Percentiles rank a stretch among this genome's conserved stretches.
Evolutionary conservation across 30 jellyfish, hydroid and myxozoan species (phyloP).

Genomic region (Cassiopea xamachana): DNA sequence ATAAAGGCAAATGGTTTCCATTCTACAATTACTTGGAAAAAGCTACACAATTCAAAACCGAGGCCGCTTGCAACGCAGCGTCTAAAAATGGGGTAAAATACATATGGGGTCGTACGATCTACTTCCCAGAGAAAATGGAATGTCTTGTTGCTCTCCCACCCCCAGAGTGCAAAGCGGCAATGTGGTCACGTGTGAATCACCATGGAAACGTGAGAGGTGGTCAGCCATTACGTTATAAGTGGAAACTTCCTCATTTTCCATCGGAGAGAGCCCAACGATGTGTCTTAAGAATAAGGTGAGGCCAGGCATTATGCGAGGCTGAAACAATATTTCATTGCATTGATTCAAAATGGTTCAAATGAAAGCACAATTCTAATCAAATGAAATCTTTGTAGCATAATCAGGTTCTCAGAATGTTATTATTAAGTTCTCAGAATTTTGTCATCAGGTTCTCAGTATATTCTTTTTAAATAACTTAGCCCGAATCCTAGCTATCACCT

Average conservation of each 20-base stretch:
- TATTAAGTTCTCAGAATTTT: no score
- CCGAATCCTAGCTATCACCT: no score
- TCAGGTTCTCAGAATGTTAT: no score
- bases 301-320: background rate
- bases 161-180: conserved; percentile 86
- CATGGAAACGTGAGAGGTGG: conserved; percentile 92
- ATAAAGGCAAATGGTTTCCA: conserved; percentile 84
- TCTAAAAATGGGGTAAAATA: conserved; percentile 50
- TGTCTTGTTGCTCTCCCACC: conserved; percentile 84
- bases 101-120: conserved; percentile 84
- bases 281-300: conserved; percentile 83
- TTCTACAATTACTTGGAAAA: conserved; percentile 85
- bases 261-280: conserved; percentile 78
- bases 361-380: no score
- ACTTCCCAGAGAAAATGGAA: conserved; percentile 55
- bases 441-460: no score
- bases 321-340: no score
- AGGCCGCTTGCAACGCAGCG: conserved; percentile 79
- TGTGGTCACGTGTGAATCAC: conserved; percentile 92
- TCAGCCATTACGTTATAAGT: conserved; percentile 65
- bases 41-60: conserved; percentile 58
- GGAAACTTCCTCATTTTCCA: conserved; percentile 95
- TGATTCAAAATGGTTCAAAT: no score
- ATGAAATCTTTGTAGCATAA: no score
- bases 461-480: no score